Base-by-base conservation (phyloP, 1,140 invertebrate genomes). In the Drosophila mauritiana region DNA sequence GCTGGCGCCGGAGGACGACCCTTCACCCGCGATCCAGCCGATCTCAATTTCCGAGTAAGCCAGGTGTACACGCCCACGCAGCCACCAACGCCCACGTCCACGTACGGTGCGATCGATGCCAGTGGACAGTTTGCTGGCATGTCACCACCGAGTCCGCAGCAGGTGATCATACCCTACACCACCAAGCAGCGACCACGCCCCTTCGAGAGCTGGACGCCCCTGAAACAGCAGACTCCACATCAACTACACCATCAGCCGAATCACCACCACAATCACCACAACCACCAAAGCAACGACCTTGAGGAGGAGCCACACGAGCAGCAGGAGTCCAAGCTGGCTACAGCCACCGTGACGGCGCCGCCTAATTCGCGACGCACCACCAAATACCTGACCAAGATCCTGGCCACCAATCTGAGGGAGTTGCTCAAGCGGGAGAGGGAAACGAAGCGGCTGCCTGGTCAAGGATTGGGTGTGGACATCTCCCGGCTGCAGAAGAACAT, bases 81-180 rank as follows among this genome's bases (percentile, higher is more conserved):
- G 67, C 49, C 79, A 63, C 80, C 86, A 1, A 91, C 78, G 45
- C 88, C 88, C 17, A 92, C 93, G 1, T 91, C 93, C 22, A 85
- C 90, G 0, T 92, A 91, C 27, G 81, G 85, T 11, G 80, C 91
- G 53, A 84, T 91, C 45, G 82, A 91, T 67, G 88, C 91, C 20
- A 91, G 85, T 25, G 90, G 83, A 3, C 80, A 92, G 31, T 91
- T 54, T 51, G 84, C 91, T 2, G 83, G 90, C 6, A 92, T 91
- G 78, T 76, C 92, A 31, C 73, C 92, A 54, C 80, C 91, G 51
- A 79, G 91, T 42, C 67, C 73, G 1, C 89, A 91, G 43, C 96
- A 96, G 92, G 95, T 96, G 59, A 96, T 97, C 36, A 95, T 97
- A 64, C 96, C 96, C 0, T 97, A 96, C 74, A 96, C 95, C 1